phyloP scores from a whole-genome alignment of 1,140 invertebrate genomes.

The Parapsyche elsis region DNA sequence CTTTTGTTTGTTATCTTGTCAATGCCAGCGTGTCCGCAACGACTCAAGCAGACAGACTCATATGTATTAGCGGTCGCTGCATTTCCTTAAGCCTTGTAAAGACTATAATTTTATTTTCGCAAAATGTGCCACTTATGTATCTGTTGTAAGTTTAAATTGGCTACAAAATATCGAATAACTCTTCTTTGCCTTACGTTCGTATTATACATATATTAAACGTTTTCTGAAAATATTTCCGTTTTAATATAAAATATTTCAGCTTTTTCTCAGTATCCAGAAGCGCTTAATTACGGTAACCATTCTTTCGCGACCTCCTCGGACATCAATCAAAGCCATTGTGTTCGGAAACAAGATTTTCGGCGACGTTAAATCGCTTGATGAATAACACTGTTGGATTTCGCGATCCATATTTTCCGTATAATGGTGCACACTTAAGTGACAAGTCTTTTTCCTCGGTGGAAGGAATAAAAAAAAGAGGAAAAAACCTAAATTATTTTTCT shows the following conservation, averaged over 20 bases:
- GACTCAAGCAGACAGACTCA: too few relatives aligned
- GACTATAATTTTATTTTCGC: too few relatives aligned
- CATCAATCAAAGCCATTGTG: slow-evolving; percentile 45
- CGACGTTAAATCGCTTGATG: slow-evolving; percentile 35
- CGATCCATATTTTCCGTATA: slow-evolving; percentile 42
- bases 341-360: slow-evolving; percentile 19
- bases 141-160: too few relatives aligned
- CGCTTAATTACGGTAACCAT: slow-evolving; percentile 27
- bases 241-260: background rate
- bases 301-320: slow-evolving; percentile 32
- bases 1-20: too few relatives aligned
- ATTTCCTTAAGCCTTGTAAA: too few relatives aligned
- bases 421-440: slow-evolving; percentile 40
- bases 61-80: too few relatives aligned
- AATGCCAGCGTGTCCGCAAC: too few relatives aligned
- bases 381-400: slow-evolving; percentile 36
- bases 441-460: slow-evolving; percentile 31
- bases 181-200: too few relatives aligned
- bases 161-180: too few relatives aligned
- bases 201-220: background rate
- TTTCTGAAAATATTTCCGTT: background rate
- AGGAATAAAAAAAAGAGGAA: background rate
- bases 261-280: slow-evolving; percentile 7
- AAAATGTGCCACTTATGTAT: too few relatives aligned
- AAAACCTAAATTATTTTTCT: slow-evolving; percentile 39